phyloP scores from a whole-genome alignment of 2,888 invertebrate species.

The Eristalis arbustorum region DNA sequence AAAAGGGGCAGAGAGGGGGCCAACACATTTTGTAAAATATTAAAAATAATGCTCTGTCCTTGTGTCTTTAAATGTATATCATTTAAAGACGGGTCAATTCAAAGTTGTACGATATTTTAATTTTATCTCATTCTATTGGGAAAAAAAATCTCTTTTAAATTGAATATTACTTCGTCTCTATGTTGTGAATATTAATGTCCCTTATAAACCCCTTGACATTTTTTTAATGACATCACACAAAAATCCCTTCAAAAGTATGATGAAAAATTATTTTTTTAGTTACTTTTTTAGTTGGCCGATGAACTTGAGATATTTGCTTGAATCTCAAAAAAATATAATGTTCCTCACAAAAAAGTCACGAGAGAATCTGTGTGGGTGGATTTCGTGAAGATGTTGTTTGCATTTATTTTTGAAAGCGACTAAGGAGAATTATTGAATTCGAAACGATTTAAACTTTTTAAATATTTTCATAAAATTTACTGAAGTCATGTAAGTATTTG shows the following conservation, averaged over 20 bases:
- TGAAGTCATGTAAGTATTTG: background rate
- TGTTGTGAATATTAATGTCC: too few relatives aligned
- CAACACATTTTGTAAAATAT: background rate
- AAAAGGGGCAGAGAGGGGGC: background rate
- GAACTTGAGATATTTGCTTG: background rate
- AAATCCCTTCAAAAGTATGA: background rate
- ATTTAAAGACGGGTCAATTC: too few relatives aligned
- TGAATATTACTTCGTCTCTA: too few relatives aligned
- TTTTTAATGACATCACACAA: background rate
- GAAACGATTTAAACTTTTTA: too few relatives aligned
- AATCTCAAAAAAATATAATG: background rate
- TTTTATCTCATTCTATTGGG: too few relatives aligned
- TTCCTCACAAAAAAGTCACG: background rate
- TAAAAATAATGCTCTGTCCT: background rate
- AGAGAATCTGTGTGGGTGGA: background rate
- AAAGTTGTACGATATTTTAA: background rate
- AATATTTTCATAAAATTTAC: background rate
- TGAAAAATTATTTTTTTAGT: background rate
- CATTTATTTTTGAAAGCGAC: too few relatives aligned
- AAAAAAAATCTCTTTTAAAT: too few relatives aligned
- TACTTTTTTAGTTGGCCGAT: background rate
- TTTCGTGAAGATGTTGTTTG: background rate
- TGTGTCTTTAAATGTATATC: background rate
- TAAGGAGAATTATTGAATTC: too few relatives aligned
- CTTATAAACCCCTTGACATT: background rate